Base-by-base conservation (phyloP, 37 sponge, comb jelly and placozoan species). In the Eunapius fragilis region DNA sequence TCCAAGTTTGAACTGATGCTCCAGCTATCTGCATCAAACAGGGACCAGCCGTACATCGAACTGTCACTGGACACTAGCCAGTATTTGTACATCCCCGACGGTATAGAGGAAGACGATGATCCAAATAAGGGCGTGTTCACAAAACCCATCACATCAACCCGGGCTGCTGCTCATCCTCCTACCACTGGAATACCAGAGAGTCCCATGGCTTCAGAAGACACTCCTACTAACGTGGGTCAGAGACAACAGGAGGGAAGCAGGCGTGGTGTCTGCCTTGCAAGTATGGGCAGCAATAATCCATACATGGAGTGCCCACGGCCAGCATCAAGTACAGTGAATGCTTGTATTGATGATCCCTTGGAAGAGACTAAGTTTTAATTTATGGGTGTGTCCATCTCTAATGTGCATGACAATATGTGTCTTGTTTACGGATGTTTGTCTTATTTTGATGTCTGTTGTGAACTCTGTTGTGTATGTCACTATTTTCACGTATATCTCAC, bases 1-100 rank as follows among this genome's bases (percentile, higher is more conserved):
- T 69, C 32, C 41, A 76, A 81, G 50, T 91, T 91, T 58, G 58
- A 58, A 2, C 58, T 58, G 22, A 58, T 58, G 58, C 58, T 58
- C 17, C 58, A 58, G 58, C 58, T 58, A 1, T 58, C 58, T 19
- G 58, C 58, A 12, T 13, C 58, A 17, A 19, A 58, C 0, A 10
- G 58, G 14, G 58, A 58, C 58, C 58, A 58, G 58, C 58, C 58
- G 19, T 58, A 58, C 58, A 58, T 58, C 17, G 58, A 58, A 1
- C 58, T 58, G 58, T 19, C 58, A 58, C 58, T 58, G 58, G 58
- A 58, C 58, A 58, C 58, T 11, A 58, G 14, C 17, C 58, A 58
- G 22, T 58, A 58, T 19, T 12, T 58, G 58, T 58, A 58, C 58
- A 17, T 58, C 58, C 58, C 58, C 14, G 58, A 58, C 14, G 58